A percentile compares a stretch with the other conserved stretches of the same genome.
Evolutionary conservation across 2,888 invertebrate genomes (phyloP).

Genomic region (Priocnemis perturbator): DNA sequence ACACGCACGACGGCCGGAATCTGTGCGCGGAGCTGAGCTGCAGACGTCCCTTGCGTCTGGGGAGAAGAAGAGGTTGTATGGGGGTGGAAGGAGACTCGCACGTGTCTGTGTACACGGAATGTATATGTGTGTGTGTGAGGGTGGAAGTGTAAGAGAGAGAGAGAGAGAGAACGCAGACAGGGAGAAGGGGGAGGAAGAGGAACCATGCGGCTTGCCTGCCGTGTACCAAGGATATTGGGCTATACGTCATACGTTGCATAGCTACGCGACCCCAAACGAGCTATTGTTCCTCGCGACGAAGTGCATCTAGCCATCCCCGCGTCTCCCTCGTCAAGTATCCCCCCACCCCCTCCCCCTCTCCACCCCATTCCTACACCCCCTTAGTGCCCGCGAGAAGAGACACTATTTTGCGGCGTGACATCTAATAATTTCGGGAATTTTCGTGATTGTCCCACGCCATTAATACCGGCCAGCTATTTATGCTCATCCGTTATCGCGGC

Average conservation of each 20-base stretch:
- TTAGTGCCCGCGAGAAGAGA: conserved; percentile 11
- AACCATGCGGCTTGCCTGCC: conserved; percentile 40
- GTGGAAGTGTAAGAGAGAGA: background rate
- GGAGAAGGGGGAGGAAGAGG: conserved; percentile 10
- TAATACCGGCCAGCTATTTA: conserved; percentile 30
- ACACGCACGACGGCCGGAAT: conserved; percentile 3
- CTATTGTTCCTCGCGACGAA: conserved; percentile 59
- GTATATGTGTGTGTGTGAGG: background rate
- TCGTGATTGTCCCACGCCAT: conserved; percentile 35
- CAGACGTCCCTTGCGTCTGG: too few relatives aligned
- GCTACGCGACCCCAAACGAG: conserved; percentile 60
- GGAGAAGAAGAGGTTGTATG: background rate
- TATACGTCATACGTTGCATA: conserved; percentile 61
- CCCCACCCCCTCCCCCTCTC: background rate
- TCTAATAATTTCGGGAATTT: conserved; percentile 55
- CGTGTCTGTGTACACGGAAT: background rate
- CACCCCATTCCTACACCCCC: background rate
- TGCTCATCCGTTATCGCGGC: background rate
- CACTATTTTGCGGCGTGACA: conserved; percentile 50
- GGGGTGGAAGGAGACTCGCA: background rate
- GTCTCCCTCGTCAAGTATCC: background rate
- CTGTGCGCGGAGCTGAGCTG: background rate
- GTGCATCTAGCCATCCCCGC: conserved; percentile 27
- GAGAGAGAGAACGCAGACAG: conserved; percentile 8
- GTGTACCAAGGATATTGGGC: conserved; percentile 61